phyloP scores from a whole-genome alignment of 2,888 invertebrate species.

The Stenichneumon culpator region DNA sequence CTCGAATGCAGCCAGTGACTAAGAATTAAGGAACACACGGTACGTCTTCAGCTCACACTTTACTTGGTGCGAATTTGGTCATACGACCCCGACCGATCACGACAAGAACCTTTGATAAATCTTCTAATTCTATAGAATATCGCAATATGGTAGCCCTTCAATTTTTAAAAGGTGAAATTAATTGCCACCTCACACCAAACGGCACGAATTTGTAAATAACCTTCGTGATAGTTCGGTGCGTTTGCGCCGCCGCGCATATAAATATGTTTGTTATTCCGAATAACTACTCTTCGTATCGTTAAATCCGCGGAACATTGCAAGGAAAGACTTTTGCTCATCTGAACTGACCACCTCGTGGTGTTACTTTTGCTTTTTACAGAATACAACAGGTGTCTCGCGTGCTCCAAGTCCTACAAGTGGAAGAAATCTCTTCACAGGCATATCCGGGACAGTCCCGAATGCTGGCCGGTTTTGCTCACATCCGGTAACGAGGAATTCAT shows the following conservation, averaged over 20 bases:
- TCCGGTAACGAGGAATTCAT: slow-evolving; percentile 81
- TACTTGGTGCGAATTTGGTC: background rate
- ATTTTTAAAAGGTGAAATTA: background rate
- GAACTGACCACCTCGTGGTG: slow-evolving; percentile 38
- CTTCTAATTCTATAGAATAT: background rate
- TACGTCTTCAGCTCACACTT: no score
- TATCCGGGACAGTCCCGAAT: slow-evolving; percentile 81
- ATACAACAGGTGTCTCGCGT: slow-evolving; percentile 80
- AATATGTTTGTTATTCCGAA: background rate
- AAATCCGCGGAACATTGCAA: background rate
- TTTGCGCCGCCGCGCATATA: background rate
- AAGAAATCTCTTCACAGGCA: slow-evolving; percentile 83
- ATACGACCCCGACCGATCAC: background rate
- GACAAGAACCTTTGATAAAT: background rate
- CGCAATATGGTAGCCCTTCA: background rate
- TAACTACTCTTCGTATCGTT: slow-evolving; percentile 1
- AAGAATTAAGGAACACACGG: no score
- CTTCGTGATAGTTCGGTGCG: background rate
- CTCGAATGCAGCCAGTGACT: no score
- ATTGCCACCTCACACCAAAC: slow-evolving; percentile 8
- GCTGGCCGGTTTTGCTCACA: slow-evolving; percentile 82
- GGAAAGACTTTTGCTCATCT: background rate
- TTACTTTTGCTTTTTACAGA: slow-evolving; percentile 75
- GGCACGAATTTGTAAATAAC: slow-evolving; percentile 40
- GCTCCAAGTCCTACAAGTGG: slow-evolving; percentile 84